These are phyloP conservation scores for Zootermopsis nevadensis DNA, from an alignment of 2,888 invertebrate genomes.

Conservation along the genomic window DNA sequence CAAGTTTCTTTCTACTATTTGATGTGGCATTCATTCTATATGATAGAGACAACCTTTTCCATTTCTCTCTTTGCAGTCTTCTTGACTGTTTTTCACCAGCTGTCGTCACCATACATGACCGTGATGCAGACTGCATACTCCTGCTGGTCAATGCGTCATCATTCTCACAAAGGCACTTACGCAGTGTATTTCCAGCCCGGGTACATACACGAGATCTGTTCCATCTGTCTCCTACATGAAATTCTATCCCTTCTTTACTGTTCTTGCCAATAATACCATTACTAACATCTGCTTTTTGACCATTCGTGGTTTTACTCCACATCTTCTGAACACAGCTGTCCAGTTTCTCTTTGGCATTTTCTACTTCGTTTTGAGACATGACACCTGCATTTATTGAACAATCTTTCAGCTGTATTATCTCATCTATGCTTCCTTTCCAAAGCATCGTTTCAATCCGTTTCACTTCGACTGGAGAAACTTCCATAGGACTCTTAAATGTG, in stretches of 20 bases:
- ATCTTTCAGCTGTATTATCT: constrained; percentile 6
- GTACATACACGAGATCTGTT: too few species aligned
- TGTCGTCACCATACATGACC: neutral
- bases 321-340: too few species aligned
- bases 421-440: constrained; percentile 1
- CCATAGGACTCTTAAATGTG: neutral
- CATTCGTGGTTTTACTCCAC: too few species aligned
- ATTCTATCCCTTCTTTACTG: too few species aligned
- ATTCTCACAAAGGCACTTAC: too few species aligned
- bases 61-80: neutral
- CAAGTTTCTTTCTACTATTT: neutral
- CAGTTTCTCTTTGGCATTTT: too few species aligned
- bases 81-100: neutral
- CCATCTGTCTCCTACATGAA: too few species aligned
- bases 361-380: too few species aligned
- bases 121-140: neutral
- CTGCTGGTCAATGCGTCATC: too few species aligned
- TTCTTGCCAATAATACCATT: too few species aligned
- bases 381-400: neutral
- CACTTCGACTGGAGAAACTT: constrained; percentile 3
- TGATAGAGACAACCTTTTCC: constrained; percentile 27
- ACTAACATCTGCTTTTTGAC: too few species aligned
- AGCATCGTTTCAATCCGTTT: constrained; percentile 26
- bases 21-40: neutral
- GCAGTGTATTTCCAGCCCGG: too few species aligned